These are phyloP conservation scores for Sipha flava DNA, from an alignment of 1,140 invertebrate genomes.

Conservation along the genomic window DNA sequence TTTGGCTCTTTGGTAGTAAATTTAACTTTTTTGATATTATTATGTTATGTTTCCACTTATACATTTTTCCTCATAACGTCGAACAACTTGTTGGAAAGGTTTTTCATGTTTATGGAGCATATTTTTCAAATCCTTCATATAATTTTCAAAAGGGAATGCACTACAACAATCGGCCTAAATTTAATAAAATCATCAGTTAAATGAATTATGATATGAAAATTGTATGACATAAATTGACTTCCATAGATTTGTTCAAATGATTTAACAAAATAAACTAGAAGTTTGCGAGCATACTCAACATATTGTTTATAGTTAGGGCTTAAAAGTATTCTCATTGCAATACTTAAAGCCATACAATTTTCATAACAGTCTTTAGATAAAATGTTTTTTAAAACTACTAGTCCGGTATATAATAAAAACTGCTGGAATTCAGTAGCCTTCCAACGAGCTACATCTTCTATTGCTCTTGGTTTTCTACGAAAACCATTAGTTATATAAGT, in stretches of 20 bases:
- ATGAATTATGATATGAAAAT: not conserved
- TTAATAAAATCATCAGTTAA: not conserved
- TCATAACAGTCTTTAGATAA: not conserved
- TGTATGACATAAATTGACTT: not conserved
- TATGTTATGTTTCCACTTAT: not conserved
- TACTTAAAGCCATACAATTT: not conserved
- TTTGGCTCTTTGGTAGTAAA: not conserved
- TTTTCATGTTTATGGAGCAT: not conserved
- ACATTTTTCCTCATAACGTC: not conserved
- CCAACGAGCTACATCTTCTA: constrained; percentile 38
- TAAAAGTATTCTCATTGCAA: not conserved
- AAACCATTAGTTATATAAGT: constrained; percentile 37
- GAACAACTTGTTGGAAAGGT: not conserved
- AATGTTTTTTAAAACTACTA: constrained; percentile 37
- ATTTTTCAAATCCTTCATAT: not conserved
- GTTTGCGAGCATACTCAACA: not conserved
- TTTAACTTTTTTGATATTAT: not conserved
- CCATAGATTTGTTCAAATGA: not conserved
- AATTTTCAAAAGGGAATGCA: not conserved
- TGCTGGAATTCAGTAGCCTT: constrained; percentile 42
- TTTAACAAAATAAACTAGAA: not conserved
- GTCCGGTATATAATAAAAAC: constrained; percentile 41
- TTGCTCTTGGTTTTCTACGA: constrained; percentile 38
- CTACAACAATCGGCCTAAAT: not conserved
- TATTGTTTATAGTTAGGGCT: not conserved